A percentile compares a stretch with the other conserved stretches of the same genome.
phyloP scores from a whole-genome alignment of 2,797 vertebrate genomes.

The Lagodon rhomboides region DNA sequence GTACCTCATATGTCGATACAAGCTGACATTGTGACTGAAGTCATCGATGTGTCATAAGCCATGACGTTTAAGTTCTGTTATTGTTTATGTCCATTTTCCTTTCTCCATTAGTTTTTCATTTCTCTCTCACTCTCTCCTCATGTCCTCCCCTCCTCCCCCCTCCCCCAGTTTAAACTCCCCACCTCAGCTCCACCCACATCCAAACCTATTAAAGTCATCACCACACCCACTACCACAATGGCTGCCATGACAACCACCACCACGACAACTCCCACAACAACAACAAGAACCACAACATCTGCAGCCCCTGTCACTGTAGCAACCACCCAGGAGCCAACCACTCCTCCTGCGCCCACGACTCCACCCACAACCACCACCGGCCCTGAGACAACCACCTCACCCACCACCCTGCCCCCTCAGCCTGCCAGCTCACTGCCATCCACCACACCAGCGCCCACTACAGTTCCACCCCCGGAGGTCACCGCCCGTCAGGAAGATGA shows the following conservation, averaged over 20 bases:
- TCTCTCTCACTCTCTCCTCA: slow-evolving; percentile 72
- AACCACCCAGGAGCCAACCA: slow-evolving; percentile 61
- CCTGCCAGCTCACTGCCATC: slow-evolving; percentile 60
- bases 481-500: slow-evolving; percentile 38
- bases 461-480: slow-evolving; percentile 49
- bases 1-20: background rate
- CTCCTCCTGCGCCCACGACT: slow-evolving; percentile 38
- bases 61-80: slow-evolving; percentile 58
- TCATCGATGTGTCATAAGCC: slow-evolving; percentile 36
- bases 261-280: slow-evolving; percentile 26
- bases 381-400: slow-evolving; percentile 61
- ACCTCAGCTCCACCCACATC: slow-evolving; percentile 78
- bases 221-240: slow-evolving; percentile 57
- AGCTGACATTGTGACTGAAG: slow-evolving; percentile 9
- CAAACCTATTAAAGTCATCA: slow-evolving; percentile 62
- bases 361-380: slow-evolving; percentile 58
- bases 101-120: slow-evolving; percentile 62
- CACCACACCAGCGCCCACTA: slow-evolving; percentile 52
- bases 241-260: slow-evolving; percentile 64
- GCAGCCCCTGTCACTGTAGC: slow-evolving; percentile 45
- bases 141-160: slow-evolving; percentile 53
- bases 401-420: slow-evolving; percentile 70
- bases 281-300: slow-evolving; percentile 38
- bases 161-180: slow-evolving; percentile 84
- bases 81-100: slow-evolving; percentile 69